Evolutionary conservation across 2,888 invertebrate species (phyloP).

Genomic region (Tridacna gigas): DNA sequence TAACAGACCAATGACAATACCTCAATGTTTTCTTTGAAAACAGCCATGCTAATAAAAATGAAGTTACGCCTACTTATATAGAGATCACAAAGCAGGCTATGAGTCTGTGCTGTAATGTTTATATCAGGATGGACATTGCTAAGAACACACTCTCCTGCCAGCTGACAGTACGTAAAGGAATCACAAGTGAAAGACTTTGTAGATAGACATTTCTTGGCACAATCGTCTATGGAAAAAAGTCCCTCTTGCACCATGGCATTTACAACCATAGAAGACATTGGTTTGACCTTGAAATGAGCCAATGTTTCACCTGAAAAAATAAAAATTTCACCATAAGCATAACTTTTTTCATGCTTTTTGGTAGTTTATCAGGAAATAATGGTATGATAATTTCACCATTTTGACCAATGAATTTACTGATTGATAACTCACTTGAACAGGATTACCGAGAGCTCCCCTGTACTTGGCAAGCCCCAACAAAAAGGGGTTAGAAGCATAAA

Average conservation of each 20-base stretch:
- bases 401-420: too few relatives aligned
- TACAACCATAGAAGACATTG: conserved; percentile 9
- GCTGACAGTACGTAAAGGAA: conserved; percentile 72
- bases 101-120: conserved; percentile 29
- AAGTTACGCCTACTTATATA: conserved; percentile 45
- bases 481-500: too few relatives aligned
- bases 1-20: background rate
- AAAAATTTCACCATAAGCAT: too few relatives aligned
- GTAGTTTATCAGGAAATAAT: too few relatives aligned
- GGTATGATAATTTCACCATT: too few relatives aligned
- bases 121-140: conserved; percentile 65
- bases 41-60: background rate
- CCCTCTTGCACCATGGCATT: background rate
- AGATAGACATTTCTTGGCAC: conserved; percentile 70
- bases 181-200: conserved; percentile 69
- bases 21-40: background rate
- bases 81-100: conserved; percentile 45
- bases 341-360: too few relatives aligned
- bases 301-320: conserved; percentile 40
- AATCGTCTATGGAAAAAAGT: conserved; percentile 73
- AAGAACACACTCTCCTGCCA: conserved; percentile 65
- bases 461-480: too few relatives aligned
- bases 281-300: conserved; percentile 37
- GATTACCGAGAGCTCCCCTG: too few relatives aligned
- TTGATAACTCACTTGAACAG: too few relatives aligned